Base-by-base conservation (phyloP, 2,797 vertebrate species). In the Anas acuta region DNA sequence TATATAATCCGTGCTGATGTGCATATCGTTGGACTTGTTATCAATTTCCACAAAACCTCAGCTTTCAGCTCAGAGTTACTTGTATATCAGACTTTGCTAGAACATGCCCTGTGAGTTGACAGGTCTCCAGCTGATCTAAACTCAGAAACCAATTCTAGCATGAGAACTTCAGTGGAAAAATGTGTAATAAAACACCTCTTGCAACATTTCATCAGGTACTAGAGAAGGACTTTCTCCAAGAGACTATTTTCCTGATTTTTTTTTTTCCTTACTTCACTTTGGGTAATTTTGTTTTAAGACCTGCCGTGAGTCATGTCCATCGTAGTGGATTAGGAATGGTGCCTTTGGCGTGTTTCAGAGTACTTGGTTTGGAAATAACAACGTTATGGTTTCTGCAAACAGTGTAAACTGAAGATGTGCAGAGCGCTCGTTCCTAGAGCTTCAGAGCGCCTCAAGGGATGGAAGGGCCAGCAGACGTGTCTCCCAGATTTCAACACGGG, bases 271-370 rank as follows among this genome's bases (percentile, higher is more conserved):
- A 26, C 77, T 76, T 88, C 54, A 33, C 84, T 95, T 94, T 14
- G 71, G 85, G 51, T 96, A 91, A 88, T 95, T 95, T 88, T 90
- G 79, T 96, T 96, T 95, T 94, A 95, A 96, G 91, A 91, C 87
- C 91, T 95, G 69, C 84, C 3, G 32, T 95, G 94, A 95, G 92
- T 97, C 96, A 96, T 93, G 89, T 92, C 76, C 94, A 96, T 96
- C 9, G 2, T 33, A 94, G 90, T 81, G 93, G 90, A 93, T 96
- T 93, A 95, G 93, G 96, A 97, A 90, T 84, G 94, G 89, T 96
- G 90, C 96, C 90, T 95, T 97, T 96, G 96, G 96, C 96, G 54
- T 92, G 86, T 91, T 96, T 94, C 89, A 84, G 66, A 77, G 70
- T 32, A 78, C 95, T 97, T 16, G 78, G 84, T 92, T 96, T 96